Base-by-base conservation (phyloP, 2,888 invertebrate species). In the Eristalis pertinax region DNA sequence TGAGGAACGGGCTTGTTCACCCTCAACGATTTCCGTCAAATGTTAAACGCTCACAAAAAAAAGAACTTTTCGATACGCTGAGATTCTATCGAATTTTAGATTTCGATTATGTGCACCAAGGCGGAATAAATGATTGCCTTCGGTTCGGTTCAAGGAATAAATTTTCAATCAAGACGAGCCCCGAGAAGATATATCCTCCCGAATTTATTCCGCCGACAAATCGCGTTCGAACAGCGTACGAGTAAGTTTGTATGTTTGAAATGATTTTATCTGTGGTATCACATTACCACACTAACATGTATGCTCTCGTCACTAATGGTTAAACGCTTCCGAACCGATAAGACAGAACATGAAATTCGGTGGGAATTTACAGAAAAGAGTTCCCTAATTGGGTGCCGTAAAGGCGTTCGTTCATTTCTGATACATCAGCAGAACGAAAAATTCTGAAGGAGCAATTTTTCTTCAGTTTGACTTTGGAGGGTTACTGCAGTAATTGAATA, bases 91-190 rank as follows among this genome's bases (percentile, higher is more conserved):
- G 75, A 87, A 87, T 87, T 86, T 87, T 79, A 79, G 83, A 87
- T 87, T 87, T 87, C 87, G 83, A 87, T 87, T 87, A 87, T 69
- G 83, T 83, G 87, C 83, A 84, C 32, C 79, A 60, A 68, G 75
- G 87, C 83, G 78, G 79, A 87, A 87, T 87, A 87, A 87, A 87
- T 83, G 87, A 87, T 87, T 87, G 83, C 87, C 78, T 79, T 83
- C 84, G 75, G 84, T 87, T 87, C 87, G 84, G 87, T 87, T 87
- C 87, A 87, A 74, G 86, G 86, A 86, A 86, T 86, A 86, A 86
- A 86, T 86, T 86, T 86, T 86, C 86, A 86, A 86, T 86, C 86
- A 86, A 86, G 83, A 82, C 82, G 78, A 82, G 82, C 70, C 82
- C 77, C 70, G 35, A 81, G 68, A 85, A 85, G 76, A 64, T 77